Evolutionary conservation across 1,140 invertebrate species (phyloP).

Genomic region (Hermatobates lingyangjiaoensis): DNA sequence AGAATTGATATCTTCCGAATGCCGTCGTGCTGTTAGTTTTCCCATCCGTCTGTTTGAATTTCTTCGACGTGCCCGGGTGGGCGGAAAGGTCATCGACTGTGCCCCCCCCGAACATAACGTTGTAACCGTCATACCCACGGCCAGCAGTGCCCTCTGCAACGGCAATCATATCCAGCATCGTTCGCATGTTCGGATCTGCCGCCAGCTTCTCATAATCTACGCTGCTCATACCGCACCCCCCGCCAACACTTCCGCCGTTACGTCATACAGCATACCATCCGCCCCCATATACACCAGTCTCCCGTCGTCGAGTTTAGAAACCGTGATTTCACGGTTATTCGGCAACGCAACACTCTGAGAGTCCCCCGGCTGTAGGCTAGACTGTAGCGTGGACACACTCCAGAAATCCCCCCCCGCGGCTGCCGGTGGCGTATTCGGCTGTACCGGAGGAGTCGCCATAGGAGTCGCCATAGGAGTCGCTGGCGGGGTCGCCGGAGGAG

Average conservation of each 20-base stretch:
- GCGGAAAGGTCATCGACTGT: background rate
- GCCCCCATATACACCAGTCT: background rate
- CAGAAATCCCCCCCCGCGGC: too few relatives aligned
- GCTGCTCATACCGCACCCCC: background rate
- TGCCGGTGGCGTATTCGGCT: too few relatives aligned
- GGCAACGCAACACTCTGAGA: too few relatives aligned
- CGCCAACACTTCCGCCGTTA: too few relatives aligned
- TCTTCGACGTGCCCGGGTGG: background rate
- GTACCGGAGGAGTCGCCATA: too few relatives aligned
- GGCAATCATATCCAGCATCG: background rate
- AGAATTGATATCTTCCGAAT: too few relatives aligned
- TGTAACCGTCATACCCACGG: background rate
- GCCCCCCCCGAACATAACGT: background rate
- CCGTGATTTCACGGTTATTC: background rate
- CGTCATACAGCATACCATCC: background rate
- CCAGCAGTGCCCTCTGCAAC: background rate
- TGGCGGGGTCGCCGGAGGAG: too few relatives aligned
- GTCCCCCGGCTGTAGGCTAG: too few relatives aligned
- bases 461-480: too few relatives aligned
- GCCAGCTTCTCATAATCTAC: background rate
- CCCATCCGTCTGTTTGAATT: background rate
- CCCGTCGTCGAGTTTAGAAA: background rate
- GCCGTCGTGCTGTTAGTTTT: too few relatives aligned
- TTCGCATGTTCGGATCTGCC: background rate
- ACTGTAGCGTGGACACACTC: too few relatives aligned